These are phyloP conservation scores for Lethrus apterus DNA, from an alignment of 1,140 invertebrate genomes.

Conservation along the genomic window DNA sequence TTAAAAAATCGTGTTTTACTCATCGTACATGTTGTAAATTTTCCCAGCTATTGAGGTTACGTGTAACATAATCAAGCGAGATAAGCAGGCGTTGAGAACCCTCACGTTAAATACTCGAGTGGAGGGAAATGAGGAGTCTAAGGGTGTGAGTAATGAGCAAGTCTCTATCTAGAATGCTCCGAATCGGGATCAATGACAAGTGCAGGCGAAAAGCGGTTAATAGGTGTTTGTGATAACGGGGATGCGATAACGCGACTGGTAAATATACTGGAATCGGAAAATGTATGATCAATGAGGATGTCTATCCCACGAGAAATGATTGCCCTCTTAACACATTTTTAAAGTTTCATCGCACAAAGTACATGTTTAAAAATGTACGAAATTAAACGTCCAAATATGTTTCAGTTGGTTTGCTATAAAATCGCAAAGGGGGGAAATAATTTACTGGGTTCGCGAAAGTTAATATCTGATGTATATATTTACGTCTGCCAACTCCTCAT, in stretches of 20 bases:
- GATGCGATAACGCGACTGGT: slow-evolving; percentile 35
- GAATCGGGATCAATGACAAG: slow-evolving; percentile 42
- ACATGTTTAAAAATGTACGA: too few relatives aligned
- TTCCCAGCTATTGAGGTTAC: slow-evolving; percentile 23
- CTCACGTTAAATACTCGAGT: slow-evolving; percentile 28
- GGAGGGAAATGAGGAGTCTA: slow-evolving; percentile 25
- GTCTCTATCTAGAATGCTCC: slow-evolving; percentile 38
- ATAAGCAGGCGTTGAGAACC: slow-evolving; percentile 30
- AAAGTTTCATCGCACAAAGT: too few relatives aligned
- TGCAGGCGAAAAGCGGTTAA: slow-evolving; percentile 42
- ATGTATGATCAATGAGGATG: slow-evolving; percentile 41
- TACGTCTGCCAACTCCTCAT: slow-evolving; percentile 7
- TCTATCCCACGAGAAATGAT: too few relatives aligned
- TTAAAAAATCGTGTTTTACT: too few relatives aligned
- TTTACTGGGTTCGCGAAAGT: not conserved
- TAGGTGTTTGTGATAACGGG: slow-evolving; percentile 42
- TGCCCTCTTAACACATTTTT: too few relatives aligned
- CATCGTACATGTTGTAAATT: slow-evolving; percentile 17
- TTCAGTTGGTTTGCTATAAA: too few relatives aligned
- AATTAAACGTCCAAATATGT: too few relatives aligned
- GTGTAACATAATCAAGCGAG: slow-evolving; percentile 35
- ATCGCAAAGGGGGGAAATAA: too few relatives aligned
- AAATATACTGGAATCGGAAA: slow-evolving; percentile 43
- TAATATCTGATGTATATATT: slow-evolving; percentile 8
- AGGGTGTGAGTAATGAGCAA: slow-evolving; percentile 40